Base-by-base conservation (phyloP, 2,797 vertebrate species). In the Hozukius guyotensis region DNA sequence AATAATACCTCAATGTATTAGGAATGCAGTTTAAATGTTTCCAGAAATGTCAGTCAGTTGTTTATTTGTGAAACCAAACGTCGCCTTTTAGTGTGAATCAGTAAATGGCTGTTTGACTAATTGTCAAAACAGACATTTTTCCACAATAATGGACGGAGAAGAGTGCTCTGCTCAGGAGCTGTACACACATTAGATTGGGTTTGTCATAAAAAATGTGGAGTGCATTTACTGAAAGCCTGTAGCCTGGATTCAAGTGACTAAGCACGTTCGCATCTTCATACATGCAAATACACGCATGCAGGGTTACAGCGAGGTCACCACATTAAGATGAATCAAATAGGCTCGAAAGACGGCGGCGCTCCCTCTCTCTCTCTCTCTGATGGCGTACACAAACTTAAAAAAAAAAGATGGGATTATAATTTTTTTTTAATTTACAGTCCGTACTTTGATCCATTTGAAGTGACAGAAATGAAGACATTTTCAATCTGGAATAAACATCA, bases 281-380 rank as follows among this genome's bases (percentile, higher is more conserved):
- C 57, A 52, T 81, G 59, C 76, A 84, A 84, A 87, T 72, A 73
- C 62, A 73, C 60, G 64, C 63, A 38, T 67, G 64, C 57, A 70
- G 57, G 83, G 80, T 91, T 71, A 77, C 71, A 64, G 49, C 66
- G 61, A 90, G 81, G 85, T 87, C 80, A 75, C 24, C 65, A 82
- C 61, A 83, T 88, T 80, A 75, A 62, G 31, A 84, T 71, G 38
- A 89, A 75, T 78, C 55, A 71, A 80, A 81, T 73, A 36, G 71
- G 57, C 46, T 53, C 62, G 13, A 70, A 62, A 56, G 66, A 71
- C 42, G 6, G 49, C 4, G 5, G 49, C 2, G 6, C 49, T 72
- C 46, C 29, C 49, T 18, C 14, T 56, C 12, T 42, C 38, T 29
- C 31, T 42, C 38, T 60, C 69, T 78, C 11, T 78, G 25, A 65